Percentiles rank a stretch among this genome's conserved stretches.
phyloP scores from a whole-genome alignment of 1,140 invertebrate genomes.

The Acromyrmex heyeri region DNA sequence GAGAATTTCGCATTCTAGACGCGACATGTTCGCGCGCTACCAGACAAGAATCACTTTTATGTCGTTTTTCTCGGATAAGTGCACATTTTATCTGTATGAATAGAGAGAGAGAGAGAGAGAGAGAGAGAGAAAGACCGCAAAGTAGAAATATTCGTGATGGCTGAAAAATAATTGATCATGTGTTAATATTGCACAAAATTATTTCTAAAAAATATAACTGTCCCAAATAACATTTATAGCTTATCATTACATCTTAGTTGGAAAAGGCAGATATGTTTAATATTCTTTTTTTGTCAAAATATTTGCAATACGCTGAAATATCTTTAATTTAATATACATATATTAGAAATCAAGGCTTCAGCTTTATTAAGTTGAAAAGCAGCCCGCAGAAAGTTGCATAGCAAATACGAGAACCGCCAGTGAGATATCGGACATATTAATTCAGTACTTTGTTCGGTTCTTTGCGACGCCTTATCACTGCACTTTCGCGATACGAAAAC shows the following conservation, averaged over 20 bases:
- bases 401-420: constrained; percentile 16
- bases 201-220: constrained; percentile 11
- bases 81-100: not conserved
- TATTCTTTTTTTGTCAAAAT: not conserved
- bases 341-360: not conserved
- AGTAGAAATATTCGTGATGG: constrained; percentile 1
- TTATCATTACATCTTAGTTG: not conserved
- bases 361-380: not conserved
- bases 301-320: not conserved
- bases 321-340: not conserved
- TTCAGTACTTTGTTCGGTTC: constrained; percentile 38
- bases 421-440: constrained; percentile 52
- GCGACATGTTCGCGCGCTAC: constrained; percentile 45
- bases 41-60: constrained; percentile 26
- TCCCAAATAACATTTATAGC: not conserved
- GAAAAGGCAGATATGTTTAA: not conserved
- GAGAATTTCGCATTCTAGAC: constrained; percentile 42
- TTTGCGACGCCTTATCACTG: constrained; percentile 18
- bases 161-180: not conserved
- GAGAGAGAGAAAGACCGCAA: not conserved
- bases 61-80: constrained; percentile 28
- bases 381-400: not conserved
- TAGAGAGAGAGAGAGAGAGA: not conserved
- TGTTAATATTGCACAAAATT: not conserved
- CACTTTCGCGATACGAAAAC: constrained; percentile 35